Conservation (phyloP, 1,140 invertebrate genomes). For the Caenorhabditis elegans region DNA sequence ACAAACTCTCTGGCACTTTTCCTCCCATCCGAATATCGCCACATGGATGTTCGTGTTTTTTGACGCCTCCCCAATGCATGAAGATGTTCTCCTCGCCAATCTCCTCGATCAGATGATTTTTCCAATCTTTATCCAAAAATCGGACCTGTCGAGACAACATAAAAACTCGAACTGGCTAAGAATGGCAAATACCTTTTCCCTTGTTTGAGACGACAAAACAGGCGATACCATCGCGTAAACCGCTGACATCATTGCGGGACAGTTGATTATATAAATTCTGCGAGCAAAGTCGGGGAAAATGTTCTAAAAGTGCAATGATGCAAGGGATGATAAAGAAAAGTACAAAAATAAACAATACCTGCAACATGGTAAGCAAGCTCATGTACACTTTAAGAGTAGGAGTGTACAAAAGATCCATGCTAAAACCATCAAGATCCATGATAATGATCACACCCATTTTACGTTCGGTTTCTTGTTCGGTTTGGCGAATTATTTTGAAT, state of each 20-base stretch:
- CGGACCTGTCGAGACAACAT: background rate
- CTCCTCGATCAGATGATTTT: slow-evolving; percentile 39
- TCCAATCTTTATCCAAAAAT: slow-evolving; percentile 39
- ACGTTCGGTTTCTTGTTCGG: slow-evolving; percentile 35
- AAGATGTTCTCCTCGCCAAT: slow-evolving; percentile 40
- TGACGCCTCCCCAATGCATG: slow-evolving; percentile 42
- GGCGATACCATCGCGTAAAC: slow-evolving; percentile 45
- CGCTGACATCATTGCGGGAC: slow-evolving; percentile 43
- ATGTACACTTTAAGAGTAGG: slow-evolving; percentile 49
- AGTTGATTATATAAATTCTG: slow-evolving; percentile 47
- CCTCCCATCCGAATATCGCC: slow-evolving; percentile 44
- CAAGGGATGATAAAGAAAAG: background rate
- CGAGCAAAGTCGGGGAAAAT: slow-evolving; percentile 40
- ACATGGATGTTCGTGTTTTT: slow-evolving; percentile 32
- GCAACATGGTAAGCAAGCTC: slow-evolving; percentile 43
- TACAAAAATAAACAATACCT: slow-evolving; percentile 4
- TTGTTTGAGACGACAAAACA: slow-evolving; percentile 42
- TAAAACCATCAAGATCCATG: slow-evolving; percentile 46
- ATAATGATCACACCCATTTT: slow-evolving; percentile 34
- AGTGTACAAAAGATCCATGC: slow-evolving; percentile 44
- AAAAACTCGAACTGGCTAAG: background rate
- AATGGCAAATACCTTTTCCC: slow-evolving; percentile 30
- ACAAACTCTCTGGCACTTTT: slow-evolving; percentile 39
- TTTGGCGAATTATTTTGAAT: slow-evolving; percentile 39
- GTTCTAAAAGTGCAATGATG: slow-evolving; percentile 9